Conservation (phyloP, 1,140 invertebrate genomes). For the Lucilia cuprina region DNA sequence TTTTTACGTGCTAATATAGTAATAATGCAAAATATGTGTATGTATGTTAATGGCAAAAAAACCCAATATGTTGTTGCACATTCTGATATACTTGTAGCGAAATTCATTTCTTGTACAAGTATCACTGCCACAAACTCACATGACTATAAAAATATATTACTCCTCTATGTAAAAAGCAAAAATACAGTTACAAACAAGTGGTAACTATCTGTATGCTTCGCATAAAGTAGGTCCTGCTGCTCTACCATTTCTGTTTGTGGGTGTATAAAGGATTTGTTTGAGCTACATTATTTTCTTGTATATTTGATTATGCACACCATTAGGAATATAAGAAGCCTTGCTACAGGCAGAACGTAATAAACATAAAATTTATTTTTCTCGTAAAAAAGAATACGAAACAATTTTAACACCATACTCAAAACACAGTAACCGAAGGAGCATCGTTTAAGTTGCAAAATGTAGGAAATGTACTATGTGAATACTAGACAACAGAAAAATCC, state of each 20-base stretch:
- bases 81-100: too few species aligned
- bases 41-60: too few species aligned
- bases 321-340: background rate
- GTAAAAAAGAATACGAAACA: background rate
- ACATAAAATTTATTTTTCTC: background rate
- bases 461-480: background rate
- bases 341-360: background rate
- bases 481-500: background rate
- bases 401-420: background rate
- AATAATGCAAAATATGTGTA: too few species aligned
- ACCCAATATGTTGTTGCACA: too few species aligned
- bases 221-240: too few species aligned
- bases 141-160: too few species aligned
- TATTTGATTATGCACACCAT: slow-evolving; percentile 10
- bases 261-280: background rate
- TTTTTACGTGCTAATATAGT: too few species aligned
- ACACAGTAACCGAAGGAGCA: background rate
- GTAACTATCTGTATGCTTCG: too few species aligned
- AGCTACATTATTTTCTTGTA: background rate
- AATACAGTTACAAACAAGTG: too few species aligned
- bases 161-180: too few species aligned
- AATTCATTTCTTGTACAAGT: too few species aligned
- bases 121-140: too few species aligned
- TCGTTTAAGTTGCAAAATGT: background rate
- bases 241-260: background rate